A percentile compares a stretch with the other conserved stretches of the same genome.
Evolutionary conservation across 1,140 invertebrate species (phyloP).

Genomic region (Drosophila obscura): DNA sequence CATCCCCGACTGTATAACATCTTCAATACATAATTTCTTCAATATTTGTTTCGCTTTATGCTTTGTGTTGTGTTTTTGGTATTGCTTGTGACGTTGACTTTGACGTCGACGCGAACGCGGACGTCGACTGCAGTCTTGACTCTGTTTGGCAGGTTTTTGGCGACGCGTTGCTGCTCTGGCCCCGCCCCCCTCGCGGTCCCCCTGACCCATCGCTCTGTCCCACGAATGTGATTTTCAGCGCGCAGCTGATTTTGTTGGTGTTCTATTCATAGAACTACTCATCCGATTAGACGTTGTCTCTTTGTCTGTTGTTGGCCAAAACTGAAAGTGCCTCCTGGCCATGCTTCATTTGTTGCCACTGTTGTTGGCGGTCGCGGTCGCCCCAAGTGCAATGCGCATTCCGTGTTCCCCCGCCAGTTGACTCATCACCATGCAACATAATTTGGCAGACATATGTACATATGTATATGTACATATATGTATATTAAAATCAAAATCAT

Average conservation of each 20-base stretch:
- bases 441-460: slow-evolving; percentile 18
- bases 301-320: slow-evolving; percentile 41
- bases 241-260: slow-evolving; percentile 80
- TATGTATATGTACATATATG: slow-evolving; percentile 4
- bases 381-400: slow-evolving; percentile 36
- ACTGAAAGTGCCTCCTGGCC: slow-evolving; percentile 31
- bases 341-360: slow-evolving; percentile 58
- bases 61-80: slow-evolving; percentile 62
- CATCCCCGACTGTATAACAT: slow-evolving; percentile 24
- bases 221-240: slow-evolving; percentile 62
- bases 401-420: slow-evolving; percentile 29
- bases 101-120: slow-evolving; percentile 17
- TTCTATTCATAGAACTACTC: slow-evolving; percentile 61
- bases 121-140: slow-evolving; percentile 65
- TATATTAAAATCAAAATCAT: slow-evolving; percentile 31
- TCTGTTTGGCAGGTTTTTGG: slow-evolving; percentile 62
- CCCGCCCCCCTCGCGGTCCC: background rate
- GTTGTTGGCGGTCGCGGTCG: slow-evolving; percentile 33
- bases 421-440: slow-evolving; percentile 39
- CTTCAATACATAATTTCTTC: slow-evolving; percentile 78
- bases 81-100: slow-evolving; percentile 41
- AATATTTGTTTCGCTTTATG: slow-evolving; percentile 68
- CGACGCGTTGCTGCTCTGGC: slow-evolving; percentile 13
- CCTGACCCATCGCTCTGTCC: slow-evolving; percentile 1
- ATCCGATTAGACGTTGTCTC: slow-evolving; percentile 13